These are phyloP conservation scores for Drosophila auraria DNA, from an alignment of 1,140 invertebrate genomes.

Conservation along the genomic window DNA sequence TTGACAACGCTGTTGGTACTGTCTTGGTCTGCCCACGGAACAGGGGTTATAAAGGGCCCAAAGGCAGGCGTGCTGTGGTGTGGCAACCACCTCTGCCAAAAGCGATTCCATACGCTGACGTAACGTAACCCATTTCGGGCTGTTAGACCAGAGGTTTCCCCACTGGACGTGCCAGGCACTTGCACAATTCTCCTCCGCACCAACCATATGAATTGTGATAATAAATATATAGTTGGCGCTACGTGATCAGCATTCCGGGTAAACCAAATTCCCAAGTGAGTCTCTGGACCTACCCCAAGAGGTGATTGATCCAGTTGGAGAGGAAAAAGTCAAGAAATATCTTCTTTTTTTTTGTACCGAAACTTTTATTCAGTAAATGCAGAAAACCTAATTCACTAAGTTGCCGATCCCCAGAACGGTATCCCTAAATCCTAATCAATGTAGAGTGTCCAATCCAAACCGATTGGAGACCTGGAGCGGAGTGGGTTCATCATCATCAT, in stretches of 20 bases:
- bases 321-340: background rate
- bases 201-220: constrained; percentile 61
- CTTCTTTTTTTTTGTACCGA: constrained; percentile 78
- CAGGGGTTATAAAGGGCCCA: constrained; percentile 63
- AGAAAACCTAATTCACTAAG: constrained; percentile 60
- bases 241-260: constrained; percentile 58
- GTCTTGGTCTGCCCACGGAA: constrained; percentile 17
- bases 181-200: constrained; percentile 41
- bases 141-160: constrained; percentile 54
- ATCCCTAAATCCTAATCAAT: constrained; percentile 48
- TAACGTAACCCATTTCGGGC: constrained; percentile 35
- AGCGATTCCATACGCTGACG: constrained; percentile 42
- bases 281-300: constrained; percentile 52
- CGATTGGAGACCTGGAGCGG: constrained; percentile 7
- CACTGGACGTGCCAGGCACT: constrained; percentile 63
- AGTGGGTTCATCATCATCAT: constrained; percentile 20
- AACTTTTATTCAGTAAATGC: constrained; percentile 85
- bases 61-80: constrained; percentile 8
- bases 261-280: constrained; percentile 12
- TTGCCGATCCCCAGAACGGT: constrained; percentile 64
- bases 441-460: constrained; percentile 19
- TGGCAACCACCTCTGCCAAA: constrained; percentile 68
- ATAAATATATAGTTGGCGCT: constrained; percentile 28
- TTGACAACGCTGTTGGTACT: constrained; percentile 58
- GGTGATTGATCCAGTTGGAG: background rate